Conservation (phyloP, 2,888 invertebrate genomes). For the Willowsia nigromaculata region DNA sequence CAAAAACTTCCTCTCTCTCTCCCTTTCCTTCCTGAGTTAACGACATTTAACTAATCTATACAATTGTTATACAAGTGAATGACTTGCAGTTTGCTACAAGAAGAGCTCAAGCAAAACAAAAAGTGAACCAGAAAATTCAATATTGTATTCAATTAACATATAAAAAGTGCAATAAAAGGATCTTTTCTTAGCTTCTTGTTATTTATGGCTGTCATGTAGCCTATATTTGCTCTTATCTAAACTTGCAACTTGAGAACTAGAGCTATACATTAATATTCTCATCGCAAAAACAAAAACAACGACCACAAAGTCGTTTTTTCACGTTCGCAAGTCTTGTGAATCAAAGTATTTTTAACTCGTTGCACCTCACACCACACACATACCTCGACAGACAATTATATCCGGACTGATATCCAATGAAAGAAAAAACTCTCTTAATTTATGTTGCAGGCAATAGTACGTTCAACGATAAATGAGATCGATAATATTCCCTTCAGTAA, state of each 20-base stretch:
- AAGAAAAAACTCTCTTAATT: not conserved
- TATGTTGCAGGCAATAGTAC: slow-evolving; percentile 23
- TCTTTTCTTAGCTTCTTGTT: not conserved
- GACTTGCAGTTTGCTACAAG: not conserved
- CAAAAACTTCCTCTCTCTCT: slow-evolving; percentile 12
- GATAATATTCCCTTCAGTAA: too few species aligned
- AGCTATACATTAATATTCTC: not conserved
- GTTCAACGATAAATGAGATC: not conserved
- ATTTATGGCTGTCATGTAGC: not conserved
- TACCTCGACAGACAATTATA: not conserved
- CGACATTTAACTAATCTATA: not conserved
- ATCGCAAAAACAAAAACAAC: not conserved
- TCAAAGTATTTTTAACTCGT: not conserved
- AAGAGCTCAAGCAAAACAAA: too few species aligned
- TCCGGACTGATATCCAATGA: not conserved
- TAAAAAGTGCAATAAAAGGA: not conserved
- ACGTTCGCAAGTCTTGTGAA: not conserved
- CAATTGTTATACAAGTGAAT: not conserved
- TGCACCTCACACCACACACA: too few species aligned
- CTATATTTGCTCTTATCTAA: slow-evolving; percentile 11
- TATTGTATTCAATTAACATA: not conserved
- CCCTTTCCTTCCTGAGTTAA: slow-evolving; percentile 39
- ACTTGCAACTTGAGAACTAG: slow-evolving; percentile 28
- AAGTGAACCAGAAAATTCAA: not conserved
- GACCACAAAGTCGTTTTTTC: not conserved